Percentiles rank a stretch among this genome's conserved stretches.
phyloP scores from a whole-genome alignment of 2,888 invertebrate genomes.

The Platycheirus rosarum region DNA sequence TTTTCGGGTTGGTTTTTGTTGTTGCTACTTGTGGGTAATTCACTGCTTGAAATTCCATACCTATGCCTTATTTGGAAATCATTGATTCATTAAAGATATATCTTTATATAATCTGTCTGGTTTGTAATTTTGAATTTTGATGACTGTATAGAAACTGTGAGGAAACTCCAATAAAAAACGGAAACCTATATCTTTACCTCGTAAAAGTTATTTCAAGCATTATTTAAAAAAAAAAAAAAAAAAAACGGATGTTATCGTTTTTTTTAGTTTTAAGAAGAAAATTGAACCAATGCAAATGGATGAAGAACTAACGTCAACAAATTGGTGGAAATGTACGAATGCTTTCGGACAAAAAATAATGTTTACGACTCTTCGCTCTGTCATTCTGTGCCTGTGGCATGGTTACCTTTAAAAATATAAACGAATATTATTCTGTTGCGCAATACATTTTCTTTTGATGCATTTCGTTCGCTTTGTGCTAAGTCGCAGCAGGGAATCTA shows the following conservation, averaged over 20 bases:
- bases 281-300: neutral
- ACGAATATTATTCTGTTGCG: too few relatives aligned
- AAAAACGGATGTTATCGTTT: slow-evolving; percentile 14
- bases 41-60: neutral
- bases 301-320: slow-evolving; percentile 19
- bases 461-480: too few relatives aligned
- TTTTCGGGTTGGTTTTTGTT: slow-evolving; percentile 23
- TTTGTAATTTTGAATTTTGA: neutral
- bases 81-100: slow-evolving; percentile 11
- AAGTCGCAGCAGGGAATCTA: too few relatives aligned
- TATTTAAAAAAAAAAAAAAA: neutral
- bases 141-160: neutral
- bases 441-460: too few relatives aligned
- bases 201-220: too few relatives aligned
- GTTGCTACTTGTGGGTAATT: neutral
- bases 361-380: slow-evolving; percentile 11
- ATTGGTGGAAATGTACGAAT: slow-evolving; percentile 3
- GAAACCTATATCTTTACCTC: neutral
- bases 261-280: slow-evolving; percentile 16
- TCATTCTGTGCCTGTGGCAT: too few relatives aligned
- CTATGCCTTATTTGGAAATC: slow-evolving; percentile 13
- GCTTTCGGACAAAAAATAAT: neutral
- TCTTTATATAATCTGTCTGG: neutral
- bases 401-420: too few relatives aligned
- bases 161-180: neutral